Base-by-base conservation (phyloP, 2,113 vertebrate species). In the Phalacrocorax pelagicus region DNA sequence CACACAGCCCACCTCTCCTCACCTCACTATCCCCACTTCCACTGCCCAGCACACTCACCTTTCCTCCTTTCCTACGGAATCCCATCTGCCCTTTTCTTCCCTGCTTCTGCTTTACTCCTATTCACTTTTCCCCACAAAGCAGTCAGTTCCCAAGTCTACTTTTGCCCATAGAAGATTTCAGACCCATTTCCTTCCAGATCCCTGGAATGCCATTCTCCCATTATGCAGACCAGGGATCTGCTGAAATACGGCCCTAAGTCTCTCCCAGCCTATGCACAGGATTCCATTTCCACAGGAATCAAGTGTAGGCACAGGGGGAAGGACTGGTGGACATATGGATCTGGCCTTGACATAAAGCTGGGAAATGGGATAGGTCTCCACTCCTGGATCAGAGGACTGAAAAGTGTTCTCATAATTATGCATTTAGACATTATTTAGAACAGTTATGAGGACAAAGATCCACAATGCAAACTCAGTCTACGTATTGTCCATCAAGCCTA, bases 21-120 rank as follows among this genome's bases (percentile, higher is more conserved):
- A 75, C 34, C 8, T 44, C 30, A 11, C 7, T 47, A 24, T 47
- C 18, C 16, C 16, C 17, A 17, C 17, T 54, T 34, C 5, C 29
- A 36, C 38, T 61, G 40, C 3, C 8, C 51, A 65, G 49, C 8
- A 51, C 0, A 0, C 11, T 81, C 46, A 52, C 3, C 6, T 70
- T 70, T 65, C 30, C 34, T 34, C 67, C 44, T 49, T 65, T 74
- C 10, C 23, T 20, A 20, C 10, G 52, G 59, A 73, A 81, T 57
- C 11, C 23, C 54, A n/a, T 51, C 54, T 92, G 15, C 13, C 19
- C 13, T 65, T 82, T 67, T 57, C 12, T 84, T 3, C 24, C 6
- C 52, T 77, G 36, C 22, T 70, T 80, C 58, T 27, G 13, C 34
- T 51, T 79, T 34, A 27, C 7, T 81, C 7, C 18, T 58, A 40